These are phyloP conservation scores for Cardiocondyla obscurior DNA, from an alignment of 1,140 invertebrate species.

Conservation along the genomic window DNA sequence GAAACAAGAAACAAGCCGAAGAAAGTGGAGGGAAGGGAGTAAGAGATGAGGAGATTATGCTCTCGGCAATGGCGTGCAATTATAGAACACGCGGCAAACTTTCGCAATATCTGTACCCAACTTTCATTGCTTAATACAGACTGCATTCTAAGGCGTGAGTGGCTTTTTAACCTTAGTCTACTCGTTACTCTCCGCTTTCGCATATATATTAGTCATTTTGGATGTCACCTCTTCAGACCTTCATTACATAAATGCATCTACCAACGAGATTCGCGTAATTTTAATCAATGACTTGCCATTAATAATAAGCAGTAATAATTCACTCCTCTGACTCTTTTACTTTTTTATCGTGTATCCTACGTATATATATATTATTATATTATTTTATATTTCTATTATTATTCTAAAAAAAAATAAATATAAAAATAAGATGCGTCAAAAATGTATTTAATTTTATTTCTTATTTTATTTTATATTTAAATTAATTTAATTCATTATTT, in stretches of 20 bases:
- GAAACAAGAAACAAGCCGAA: constrained; percentile 44
- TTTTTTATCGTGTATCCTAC: background rate
- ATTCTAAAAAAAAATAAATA: no score
- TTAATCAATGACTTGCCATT: constrained; percentile 1
- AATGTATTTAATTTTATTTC: no score
- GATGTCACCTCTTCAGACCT: background rate
- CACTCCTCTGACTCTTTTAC: background rate
- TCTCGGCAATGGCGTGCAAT: constrained; percentile 44
- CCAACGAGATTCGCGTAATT: background rate
- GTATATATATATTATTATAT: no score
- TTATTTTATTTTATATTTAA: no score
- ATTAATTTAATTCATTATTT: no score
- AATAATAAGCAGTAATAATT: background rate
- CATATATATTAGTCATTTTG: constrained; percentile 22
- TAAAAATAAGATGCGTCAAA: no score
- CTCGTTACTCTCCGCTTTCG: constrained; percentile 2
- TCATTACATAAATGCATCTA: background rate
- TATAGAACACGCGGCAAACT: constrained; percentile 50
- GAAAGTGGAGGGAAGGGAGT: background rate
- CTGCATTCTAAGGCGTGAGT: constrained; percentile 42
- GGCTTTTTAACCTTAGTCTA: constrained; percentile 31
- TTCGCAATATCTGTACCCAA: constrained; percentile 56
- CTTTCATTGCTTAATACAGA: constrained; percentile 54
- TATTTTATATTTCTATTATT: no score
- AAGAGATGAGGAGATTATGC: constrained; percentile 38